A percentile compares a stretch with the other conserved stretches of the same genome.
These are phyloP conservation scores for Casuarius casuarius DNA, from an alignment of 2,113 vertebrate genomes.

Conservation along the genomic window DNA sequence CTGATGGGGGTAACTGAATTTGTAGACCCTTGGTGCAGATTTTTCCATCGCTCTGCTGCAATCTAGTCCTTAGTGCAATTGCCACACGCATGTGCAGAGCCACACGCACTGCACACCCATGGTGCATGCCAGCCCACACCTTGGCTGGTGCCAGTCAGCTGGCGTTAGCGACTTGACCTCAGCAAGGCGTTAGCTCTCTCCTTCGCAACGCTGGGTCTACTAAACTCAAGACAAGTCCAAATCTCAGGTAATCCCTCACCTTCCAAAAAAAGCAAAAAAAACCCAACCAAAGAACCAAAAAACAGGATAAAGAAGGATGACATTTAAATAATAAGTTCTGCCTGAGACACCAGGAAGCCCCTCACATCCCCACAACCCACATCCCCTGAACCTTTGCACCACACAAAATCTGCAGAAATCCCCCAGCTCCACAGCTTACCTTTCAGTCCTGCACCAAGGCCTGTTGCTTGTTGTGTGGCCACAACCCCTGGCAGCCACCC, in stretches of 20 bases:
- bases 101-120: not conserved
- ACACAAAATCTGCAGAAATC: not conserved
- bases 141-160: not conserved
- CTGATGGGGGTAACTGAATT: not conserved
- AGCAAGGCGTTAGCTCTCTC: not conserved
- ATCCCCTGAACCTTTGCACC: not conserved
- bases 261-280: not conserved
- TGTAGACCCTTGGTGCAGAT: not conserved
- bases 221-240: not conserved
- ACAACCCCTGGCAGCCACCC: not conserved
- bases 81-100: too few relatives aligned
- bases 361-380: not conserved
- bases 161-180: too few relatives aligned
- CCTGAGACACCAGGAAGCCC: not conserved
- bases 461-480: not conserved
- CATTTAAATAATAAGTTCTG: not conserved
- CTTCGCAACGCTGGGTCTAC: not conserved
- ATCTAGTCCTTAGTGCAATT: not conserved
- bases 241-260: not conserved
- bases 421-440: not conserved
- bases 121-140: too few relatives aligned
- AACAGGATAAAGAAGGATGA: not conserved
- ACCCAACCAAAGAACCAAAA: not conserved
- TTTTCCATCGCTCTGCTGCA: not conserved
- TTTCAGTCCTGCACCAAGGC: rapidly evolving